Base-by-base conservation (phyloP, 2,113 vertebrate genomes). In the Indri indri region DNA sequence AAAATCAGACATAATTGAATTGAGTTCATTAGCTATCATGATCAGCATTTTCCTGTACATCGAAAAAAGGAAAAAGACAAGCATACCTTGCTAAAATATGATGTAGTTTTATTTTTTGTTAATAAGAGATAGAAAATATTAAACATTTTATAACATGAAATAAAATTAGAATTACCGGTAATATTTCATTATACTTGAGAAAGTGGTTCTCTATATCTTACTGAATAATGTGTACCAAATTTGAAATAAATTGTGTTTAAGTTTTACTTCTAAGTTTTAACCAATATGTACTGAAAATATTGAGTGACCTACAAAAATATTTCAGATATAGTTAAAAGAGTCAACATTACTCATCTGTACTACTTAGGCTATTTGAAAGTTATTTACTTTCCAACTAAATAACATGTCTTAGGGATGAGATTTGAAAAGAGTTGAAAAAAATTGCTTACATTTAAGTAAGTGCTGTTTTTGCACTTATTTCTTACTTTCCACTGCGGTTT, bases 221-320 rank as follows among this genome's bases (percentile, higher is more conserved):
- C 16, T 89, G 47, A 81, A 80, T 45, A 68, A 79, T 12, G 6
- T 91, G 6, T 23, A 50, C 27, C 68, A 82, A 65, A 91, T 90
- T 89, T 87, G 11, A 82, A 71, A 63, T 73, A 92, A 90, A 52
- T 65, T 83, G 65, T 18, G 7, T 90, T 83, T 23, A 84, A 79
- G 32, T 80, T 84, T 94, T 89, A 34, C 37, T 10, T 50, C 22
- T 92, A 61, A 77, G 13, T 94, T 91, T 92, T 87, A 95, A 77
- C 17, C 25, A 47, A 54, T 52, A 89, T 83, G 27, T 32, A 32
- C 1, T 92, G 68, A 95, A 87, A 96, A 91, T 68, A 4, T 42
- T 89, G 25, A n/a, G 12, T 52, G 66, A 59, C 9, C 8, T 57
- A 50, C 34, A 66, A 90, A 87, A 93, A 23, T 1, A 68, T 61